Conservation (phyloP, 2,113 vertebrate genomes). For the Myxocyprinus asiaticus region DNA sequence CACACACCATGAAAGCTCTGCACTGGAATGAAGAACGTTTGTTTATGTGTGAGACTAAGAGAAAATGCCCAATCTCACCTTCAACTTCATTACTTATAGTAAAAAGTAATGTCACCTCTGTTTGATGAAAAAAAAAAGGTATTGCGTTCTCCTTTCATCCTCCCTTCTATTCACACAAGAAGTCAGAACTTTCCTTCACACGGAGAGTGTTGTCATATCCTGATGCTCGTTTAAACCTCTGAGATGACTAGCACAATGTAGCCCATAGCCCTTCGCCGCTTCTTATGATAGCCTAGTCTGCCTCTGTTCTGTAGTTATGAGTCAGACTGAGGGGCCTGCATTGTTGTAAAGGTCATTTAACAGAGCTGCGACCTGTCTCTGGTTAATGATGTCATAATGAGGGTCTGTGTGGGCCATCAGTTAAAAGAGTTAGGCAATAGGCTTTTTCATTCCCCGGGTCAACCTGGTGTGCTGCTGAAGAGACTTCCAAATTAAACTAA, state of each 20-base stretch:
- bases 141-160: background rate
- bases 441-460: slow-evolving; percentile 16
- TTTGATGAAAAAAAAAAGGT: slow-evolving; percentile 17
- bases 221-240: background rate
- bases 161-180: background rate
- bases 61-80: slow-evolving; percentile 38
- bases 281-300: slow-evolving; percentile 6
- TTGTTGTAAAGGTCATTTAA: slow-evolving; percentile 44
- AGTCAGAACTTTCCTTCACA: background rate
- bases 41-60: background rate
- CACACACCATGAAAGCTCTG: slow-evolving; percentile 1
- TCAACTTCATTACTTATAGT: slow-evolving; percentile 30
- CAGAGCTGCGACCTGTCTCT: slow-evolving; percentile 17
- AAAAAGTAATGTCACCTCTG: slow-evolving; percentile 38
- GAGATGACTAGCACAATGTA: background rate
- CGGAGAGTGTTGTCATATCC: background rate
- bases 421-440: slow-evolving; percentile 25
- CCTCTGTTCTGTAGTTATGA: background rate
- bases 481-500: slow-evolving; percentile 1
- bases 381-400: slow-evolving; percentile 38
- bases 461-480: background rate
- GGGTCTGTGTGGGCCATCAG: background rate
- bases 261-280: background rate
- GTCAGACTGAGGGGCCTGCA: slow-evolving; percentile 21
- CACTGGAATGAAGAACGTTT: background rate